Evolutionary conservation across 2,113 vertebrate species (phyloP), one percentile per base, ranked within the genome.

Genomic region (Protomyctophum bolini): DNA sequence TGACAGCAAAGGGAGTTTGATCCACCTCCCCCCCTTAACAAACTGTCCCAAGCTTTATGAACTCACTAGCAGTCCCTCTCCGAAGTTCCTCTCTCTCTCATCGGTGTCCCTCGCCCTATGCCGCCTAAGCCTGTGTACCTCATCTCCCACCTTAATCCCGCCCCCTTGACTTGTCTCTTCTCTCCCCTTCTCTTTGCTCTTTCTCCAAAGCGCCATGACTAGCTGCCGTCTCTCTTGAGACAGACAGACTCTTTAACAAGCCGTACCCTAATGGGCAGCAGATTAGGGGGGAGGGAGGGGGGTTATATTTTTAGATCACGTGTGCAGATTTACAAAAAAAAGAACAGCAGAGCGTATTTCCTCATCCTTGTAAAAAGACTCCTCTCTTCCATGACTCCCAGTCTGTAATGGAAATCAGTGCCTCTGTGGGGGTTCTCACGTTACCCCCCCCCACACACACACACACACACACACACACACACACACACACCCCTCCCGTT

Each of bases 221-320:
- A n/a, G n/a, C n/a, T 12, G 12, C 52, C 2, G 10, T 45, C 45
- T 70, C 62, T 81, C 65, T 52, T 68, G 80, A 89, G 21, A 10
- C 55, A 79, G 83, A 86, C 88, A 88, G 85, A 86, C 84, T 77
- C 76, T 91, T 91, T 91, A 92, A 92, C 87, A 88, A 83, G 84
- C 79, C 73, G 3, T 88, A 87, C 76, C 86, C 87, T 70, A 90
- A 83, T 85, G 87, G 86, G 90, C 87, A 90, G 91, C 80, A 82
- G 83, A 86, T 73, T 84, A 73, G 76, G 56, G 80, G 71, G 76
- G 58, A 4, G 33, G 33, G 33, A 2, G 33, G 33, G 86, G 67
- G 61, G 81, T 71, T 88, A 88, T 89, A 88, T 89, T 91, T 91
- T 91, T 90, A 90, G 86, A 84, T 73, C 62, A 72, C 74, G 51